Base-by-base conservation (phyloP, 2,797 vertebrate genomes). In the Spheniscus humboldti region DNA sequence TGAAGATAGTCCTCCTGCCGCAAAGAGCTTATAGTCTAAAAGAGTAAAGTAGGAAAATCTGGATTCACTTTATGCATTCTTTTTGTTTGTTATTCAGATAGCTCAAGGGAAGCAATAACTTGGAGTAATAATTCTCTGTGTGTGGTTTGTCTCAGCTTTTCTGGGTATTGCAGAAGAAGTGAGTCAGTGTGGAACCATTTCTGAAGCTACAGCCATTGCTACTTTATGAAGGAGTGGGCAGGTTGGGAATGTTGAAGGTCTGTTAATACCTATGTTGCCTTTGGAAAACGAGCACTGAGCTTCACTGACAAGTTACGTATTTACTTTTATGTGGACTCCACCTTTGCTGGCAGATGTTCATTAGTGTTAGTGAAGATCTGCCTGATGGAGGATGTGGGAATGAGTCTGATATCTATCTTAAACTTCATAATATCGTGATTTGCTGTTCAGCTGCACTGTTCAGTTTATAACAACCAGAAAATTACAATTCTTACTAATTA, bases 31-130 rank as follows among this genome's bases (percentile, higher is more conserved):
- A 28, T 23, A n/a, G 78, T 94, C 28, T 52, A 23, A 74, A 88
- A 23, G 47, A 91, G 56, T 69, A 27, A 95, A 87, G 76, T 84
- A 81, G 62, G 67, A 67, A 96, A 97, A 88, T 96, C 92, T 95
- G 94, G 94, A 93, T 97, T 95, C 86, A 76, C 88, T 97, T 96
- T 91, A n/a, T 92, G 71, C 56, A 28, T 95, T 95, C 90, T 82
- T 93, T 95, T 86, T 96, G 85, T 92, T 96, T 96, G 81, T 90
- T 96, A 92, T 84, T 97, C 91, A 93, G 25, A 94, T 95, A 84
- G 91, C 95, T 94, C 74, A 92, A 92, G 88, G 86, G 93, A 94
- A 69, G 86, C 90, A 97, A 86, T 96, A 94, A 95, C 74, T 95
- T 85, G 80, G 55, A 96, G 94, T 95, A 94, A 76, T 95, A 94